Evolutionary conservation across 1,140 invertebrate genomes (phyloP), one percentile per base, ranked within the genome.

Genomic region (Heliconius melpomene): DNA sequence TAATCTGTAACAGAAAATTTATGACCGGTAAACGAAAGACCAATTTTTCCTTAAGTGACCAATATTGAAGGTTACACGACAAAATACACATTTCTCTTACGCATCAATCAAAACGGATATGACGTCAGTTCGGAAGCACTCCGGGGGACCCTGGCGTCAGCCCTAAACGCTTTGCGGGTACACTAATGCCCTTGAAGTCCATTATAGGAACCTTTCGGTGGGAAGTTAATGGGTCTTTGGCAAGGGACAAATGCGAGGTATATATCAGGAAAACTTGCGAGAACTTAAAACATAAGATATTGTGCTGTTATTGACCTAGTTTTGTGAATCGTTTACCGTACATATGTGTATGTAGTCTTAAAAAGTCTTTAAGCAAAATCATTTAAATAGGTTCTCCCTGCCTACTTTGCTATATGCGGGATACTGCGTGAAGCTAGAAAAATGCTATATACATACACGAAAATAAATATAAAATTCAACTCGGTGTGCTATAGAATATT

Each of bases 161-260:
- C 87, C 87, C 88, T 89, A 88, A 87, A 88, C 81, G 86, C 85
- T 75, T 88, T 86, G 82, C 81, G 85, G 87, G 88, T 86, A 88
- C 88, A 90, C 89, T 91, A 92, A 91, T 92, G 88, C 85, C 79
- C 85, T 82, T 82, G 75, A 87, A 85, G 86, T 82, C 86, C 87
- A 90, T 90, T 89, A 90, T 85, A 87, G 79, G 84, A 87, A 87
- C 86, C 87, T 87, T 89, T 88, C 81, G 82, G 83, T 82, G 79
- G 75, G 82, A 87, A 88, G 85, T 88, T 90, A 90, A 90, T 90
- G 88, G 88, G 85, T 79, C 78, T 79, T 80, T 83, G 81, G 84
- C 80, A 82, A 88, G 86, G 88, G 87, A 91, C 86, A 87, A 89
- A 91, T 86, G 86, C 85, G 71, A 66, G 77, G 80, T 79, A 82